phyloP scores from a whole-genome alignment of 2,797 vertebrate species.

The Rhinophrynus dorsalis region DNA sequence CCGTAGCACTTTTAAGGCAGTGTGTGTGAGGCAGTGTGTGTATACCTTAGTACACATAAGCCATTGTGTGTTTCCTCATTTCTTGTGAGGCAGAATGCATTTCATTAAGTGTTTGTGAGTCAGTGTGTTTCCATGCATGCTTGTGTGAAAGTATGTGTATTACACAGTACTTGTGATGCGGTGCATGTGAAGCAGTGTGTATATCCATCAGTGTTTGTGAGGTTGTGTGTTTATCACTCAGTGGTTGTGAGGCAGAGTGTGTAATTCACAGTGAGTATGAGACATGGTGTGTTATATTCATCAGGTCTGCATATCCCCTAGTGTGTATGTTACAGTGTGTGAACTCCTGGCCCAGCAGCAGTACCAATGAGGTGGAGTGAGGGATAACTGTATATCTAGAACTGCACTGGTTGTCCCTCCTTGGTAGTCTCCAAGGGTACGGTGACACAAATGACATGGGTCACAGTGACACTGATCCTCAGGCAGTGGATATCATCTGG shows the following conservation, averaged over 20 bases:
- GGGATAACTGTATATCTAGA: not conserved
- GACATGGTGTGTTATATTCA: not conserved
- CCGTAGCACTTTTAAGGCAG: no score
- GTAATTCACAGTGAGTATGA: not conserved
- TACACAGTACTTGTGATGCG: no score
- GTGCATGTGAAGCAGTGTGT: no score
- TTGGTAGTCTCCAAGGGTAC: not conserved
- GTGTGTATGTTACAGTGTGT: not conserved
- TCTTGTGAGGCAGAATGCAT: no score
- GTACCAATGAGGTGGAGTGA: not conserved
- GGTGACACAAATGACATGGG: slow-evolving; percentile 1
- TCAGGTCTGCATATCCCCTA: not conserved
- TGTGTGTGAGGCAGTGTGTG: no score
- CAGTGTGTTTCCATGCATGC: no score
- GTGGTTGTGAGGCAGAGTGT: not conserved
- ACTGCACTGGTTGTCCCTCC: not conserved
- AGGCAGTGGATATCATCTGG: not conserved
- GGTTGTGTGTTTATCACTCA: no score
- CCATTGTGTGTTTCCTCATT: no score
- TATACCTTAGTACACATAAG: no score
- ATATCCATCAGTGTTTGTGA: no score
- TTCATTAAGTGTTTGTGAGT: no score
- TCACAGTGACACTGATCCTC: slow-evolving; percentile 6
- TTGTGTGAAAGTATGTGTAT: no score
- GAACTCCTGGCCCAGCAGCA: not conserved